Evolutionary conservation across 1,140 invertebrate genomes (phyloP).

Genomic region (Stenopsyche tienmushanensis): DNA sequence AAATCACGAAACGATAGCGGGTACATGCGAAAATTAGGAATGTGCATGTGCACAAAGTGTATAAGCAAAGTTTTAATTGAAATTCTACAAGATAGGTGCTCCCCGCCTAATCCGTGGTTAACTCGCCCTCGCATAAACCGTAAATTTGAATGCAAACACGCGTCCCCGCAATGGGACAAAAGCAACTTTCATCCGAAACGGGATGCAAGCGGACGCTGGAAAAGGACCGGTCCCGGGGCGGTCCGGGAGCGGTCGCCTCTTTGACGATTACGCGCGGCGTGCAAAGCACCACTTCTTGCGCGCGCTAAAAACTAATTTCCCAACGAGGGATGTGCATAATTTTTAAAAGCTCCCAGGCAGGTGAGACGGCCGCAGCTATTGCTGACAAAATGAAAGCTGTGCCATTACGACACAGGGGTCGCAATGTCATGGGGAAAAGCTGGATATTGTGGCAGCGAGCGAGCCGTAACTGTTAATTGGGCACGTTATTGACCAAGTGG

Average conservation of each 20-base stretch:
- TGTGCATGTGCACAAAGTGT: not conserved
- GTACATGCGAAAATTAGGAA: not conserved
- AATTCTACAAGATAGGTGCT: slow-evolving; percentile 10
- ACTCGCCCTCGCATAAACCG: slow-evolving; percentile 14
- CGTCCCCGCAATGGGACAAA: slow-evolving; percentile 23
- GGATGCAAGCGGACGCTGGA: not conserved
- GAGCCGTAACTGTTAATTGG: slow-evolving; percentile 9
- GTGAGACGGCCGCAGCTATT: too few relatives aligned
- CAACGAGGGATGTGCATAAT: slow-evolving; percentile 21
- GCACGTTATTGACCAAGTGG: not conserved
- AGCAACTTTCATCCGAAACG: slow-evolving; percentile 25
- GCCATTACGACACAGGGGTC: not conserved
- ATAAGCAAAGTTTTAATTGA: slow-evolving; percentile 8
- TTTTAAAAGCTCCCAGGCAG: slow-evolving; percentile 16
- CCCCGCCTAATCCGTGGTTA: slow-evolving; percentile 13
- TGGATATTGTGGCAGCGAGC: not conserved
- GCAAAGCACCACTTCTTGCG: slow-evolving; percentile 6
- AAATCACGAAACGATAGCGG: too few relatives aligned
- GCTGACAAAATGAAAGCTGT: slow-evolving; percentile 8
- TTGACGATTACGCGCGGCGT: slow-evolving; percentile 19
- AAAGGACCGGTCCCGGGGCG: not conserved
- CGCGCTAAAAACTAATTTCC: slow-evolving; percentile 33
- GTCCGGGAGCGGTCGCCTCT: not conserved
- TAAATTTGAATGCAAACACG: slow-evolving; percentile 35
- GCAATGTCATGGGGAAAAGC: not conserved